Percentiles rank a stretch among this genome's conserved stretches.
These are phyloP conservation scores for Vanacampus margaritifer DNA, from an alignment of 2,113 vertebrate genomes.

Conservation along the genomic window DNA sequence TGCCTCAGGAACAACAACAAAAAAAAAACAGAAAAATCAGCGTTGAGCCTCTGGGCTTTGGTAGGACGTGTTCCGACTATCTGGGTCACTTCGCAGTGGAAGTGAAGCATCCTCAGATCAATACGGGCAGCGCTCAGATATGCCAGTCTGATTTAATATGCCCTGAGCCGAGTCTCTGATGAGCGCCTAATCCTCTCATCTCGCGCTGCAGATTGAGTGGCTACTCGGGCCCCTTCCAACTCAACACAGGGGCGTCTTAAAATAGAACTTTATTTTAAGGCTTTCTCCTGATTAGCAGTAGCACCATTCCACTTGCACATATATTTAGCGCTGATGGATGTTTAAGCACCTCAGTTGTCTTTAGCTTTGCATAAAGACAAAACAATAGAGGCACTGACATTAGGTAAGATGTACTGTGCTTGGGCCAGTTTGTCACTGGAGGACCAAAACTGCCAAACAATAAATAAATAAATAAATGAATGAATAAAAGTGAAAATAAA, in stretches of 20 bases:
- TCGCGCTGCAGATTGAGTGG: constrained; percentile 29
- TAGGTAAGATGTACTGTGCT: too few species aligned
- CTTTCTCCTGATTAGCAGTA: constrained; percentile 23
- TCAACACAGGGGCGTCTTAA: constrained; percentile 9
- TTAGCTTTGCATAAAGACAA: neutral
- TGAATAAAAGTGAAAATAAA: too few species aligned
- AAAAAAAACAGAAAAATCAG: constrained; percentile 27
- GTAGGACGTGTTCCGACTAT: constrained; percentile 57
- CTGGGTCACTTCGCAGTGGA: constrained; percentile 67
- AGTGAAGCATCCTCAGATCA: constrained; percentile 55
- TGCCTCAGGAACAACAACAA: constrained; percentile 24
- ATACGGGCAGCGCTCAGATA: constrained; percentile 39
- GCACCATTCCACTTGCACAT: neutral
- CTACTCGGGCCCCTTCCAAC: constrained; percentile 14
- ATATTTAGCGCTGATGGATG: neutral
- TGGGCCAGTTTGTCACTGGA: too few species aligned
- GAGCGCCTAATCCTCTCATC: constrained; percentile 44
- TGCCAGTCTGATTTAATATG: constrained; percentile 59
- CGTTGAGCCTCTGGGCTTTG: constrained; percentile 56
- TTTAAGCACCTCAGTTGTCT: neutral
- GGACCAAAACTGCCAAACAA: too few species aligned
- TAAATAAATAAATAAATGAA: too few species aligned
- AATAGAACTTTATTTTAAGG: constrained; percentile 28
- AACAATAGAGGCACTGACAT: too few species aligned
- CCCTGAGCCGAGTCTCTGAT: constrained; percentile 44